A percentile compares a stretch with the other conserved stretches of the same genome.
These are phyloP conservation scores for Spilarctia lutea DNA, from an alignment of 2,888 invertebrate genomes.

Conservation along the genomic window DNA sequence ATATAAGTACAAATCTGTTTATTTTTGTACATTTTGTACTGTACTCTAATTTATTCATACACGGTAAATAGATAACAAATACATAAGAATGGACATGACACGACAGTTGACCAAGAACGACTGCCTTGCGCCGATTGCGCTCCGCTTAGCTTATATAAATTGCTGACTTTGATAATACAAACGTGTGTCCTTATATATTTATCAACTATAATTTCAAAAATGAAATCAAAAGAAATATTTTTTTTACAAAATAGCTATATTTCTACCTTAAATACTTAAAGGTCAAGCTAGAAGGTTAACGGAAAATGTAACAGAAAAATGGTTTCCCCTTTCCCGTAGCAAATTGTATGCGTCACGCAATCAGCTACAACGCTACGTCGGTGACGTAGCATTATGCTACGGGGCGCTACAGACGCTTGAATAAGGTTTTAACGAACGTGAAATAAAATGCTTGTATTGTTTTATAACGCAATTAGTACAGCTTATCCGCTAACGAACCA, in stretches of 20 bases:
- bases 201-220: background rate
- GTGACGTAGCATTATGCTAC: constrained; percentile 44
- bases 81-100: too few relatives aligned
- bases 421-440: constrained; percentile 29
- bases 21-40: too few relatives aligned
- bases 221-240: background rate
- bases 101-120: too few relatives aligned
- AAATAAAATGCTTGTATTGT: constrained; percentile 13
- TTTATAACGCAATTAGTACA: background rate
- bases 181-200: too few relatives aligned
- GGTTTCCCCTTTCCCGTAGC: constrained; percentile 16
- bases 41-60: too few relatives aligned
- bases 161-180: too few relatives aligned
- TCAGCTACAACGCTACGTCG: constrained; percentile 49
- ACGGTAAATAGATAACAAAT: too few relatives aligned
- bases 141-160: too few relatives aligned
- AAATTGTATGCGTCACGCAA: constrained; percentile 44
- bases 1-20: too few relatives aligned
- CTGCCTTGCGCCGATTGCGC: too few relatives aligned
- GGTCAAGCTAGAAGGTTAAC: constrained; percentile 37
- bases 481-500: background rate
- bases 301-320: constrained; percentile 18
- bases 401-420: constrained; percentile 31
- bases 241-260: background rate
- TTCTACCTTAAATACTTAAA: background rate